Conservation (phyloP, 2,797 vertebrate genomes). For the Megalops cyprinoides region DNA sequence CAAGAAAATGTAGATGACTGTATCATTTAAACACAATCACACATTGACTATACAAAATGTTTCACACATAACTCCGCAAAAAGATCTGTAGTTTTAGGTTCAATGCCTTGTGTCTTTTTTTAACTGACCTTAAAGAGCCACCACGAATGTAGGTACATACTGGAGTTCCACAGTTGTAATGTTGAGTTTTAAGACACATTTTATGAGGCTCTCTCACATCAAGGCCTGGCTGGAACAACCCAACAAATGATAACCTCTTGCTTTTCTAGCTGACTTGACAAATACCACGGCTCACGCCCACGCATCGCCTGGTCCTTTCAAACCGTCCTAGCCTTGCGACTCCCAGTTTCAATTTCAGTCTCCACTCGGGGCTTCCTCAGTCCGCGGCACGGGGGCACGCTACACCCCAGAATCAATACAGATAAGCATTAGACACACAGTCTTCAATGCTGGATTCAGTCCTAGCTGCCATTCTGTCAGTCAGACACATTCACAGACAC, state of each 20-base stretch:
- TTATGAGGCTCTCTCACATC: constrained; percentile 10
- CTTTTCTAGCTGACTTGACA: constrained; percentile 37
- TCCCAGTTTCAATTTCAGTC: constrained; percentile 9
- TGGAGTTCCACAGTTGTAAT: neutral
- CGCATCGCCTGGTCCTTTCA: constrained; percentile 65
- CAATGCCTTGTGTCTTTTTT: no score
- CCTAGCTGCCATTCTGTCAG: constrained; percentile 3
- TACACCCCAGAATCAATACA: constrained; percentile 1
- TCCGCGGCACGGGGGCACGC: neutral
- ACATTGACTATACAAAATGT: neutral
- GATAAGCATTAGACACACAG: constrained; percentile 13
- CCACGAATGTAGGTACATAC: neutral
- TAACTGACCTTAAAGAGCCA: neutral
- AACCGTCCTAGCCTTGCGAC: constrained; percentile 53
- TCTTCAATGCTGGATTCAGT: constrained; percentile 7
- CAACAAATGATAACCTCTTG: constrained; percentile 28
- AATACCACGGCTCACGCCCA: constrained; percentile 56
- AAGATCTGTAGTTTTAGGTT: neutral
- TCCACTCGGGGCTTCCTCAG: neutral
- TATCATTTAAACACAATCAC: neutral
- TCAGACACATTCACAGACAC: constrained; percentile 13
- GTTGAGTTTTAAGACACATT: neutral
- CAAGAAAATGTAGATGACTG: neutral
- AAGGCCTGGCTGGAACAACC: constrained; percentile 9
- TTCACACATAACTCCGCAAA: neutral